These are phyloP conservation scores for Brachionus sp. DNA, from an alignment of 1,140 invertebrate species.

Conservation along the genomic window DNA sequence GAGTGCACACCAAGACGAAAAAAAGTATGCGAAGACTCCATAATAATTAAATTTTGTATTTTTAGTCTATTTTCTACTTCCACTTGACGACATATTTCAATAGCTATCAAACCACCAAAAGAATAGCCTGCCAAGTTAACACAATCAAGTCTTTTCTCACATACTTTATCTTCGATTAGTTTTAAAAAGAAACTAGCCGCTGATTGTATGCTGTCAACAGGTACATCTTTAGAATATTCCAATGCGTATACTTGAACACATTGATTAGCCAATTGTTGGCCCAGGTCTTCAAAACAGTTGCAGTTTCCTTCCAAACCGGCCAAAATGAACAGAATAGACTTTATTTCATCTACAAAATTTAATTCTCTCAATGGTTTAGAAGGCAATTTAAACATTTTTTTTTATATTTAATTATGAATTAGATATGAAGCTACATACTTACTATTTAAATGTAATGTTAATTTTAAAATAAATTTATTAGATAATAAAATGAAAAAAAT, in stretches of 20 bases:
- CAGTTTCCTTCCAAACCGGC: constrained; percentile 39
- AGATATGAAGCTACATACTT: background rate
- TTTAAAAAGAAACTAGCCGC: background rate
- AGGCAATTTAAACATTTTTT: constrained; percentile 26
- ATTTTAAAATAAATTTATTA: background rate
- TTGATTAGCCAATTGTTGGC: background rate
- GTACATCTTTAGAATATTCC: constrained; percentile 9
- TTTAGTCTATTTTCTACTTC: background rate
- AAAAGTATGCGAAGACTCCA: constrained; percentile 41
- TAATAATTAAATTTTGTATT: background rate
- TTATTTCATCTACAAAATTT: background rate
- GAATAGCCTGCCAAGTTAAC: constrained; percentile 24
- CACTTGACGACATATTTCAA: constrained; percentile 27
- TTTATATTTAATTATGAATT: background rate
- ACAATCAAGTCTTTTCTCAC: background rate
- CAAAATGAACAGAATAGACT: background rate
- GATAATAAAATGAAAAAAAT: background rate
- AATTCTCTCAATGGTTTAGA: background rate
- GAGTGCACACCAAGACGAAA: constrained; percentile 7
- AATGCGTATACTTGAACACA: constrained; percentile 7
- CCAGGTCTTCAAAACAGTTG: background rate
- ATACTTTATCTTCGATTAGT: background rate
- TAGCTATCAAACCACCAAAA: constrained; percentile 7
- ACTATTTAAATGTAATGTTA: constrained; percentile 1
- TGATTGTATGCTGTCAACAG: background rate